These are phyloP conservation scores for Aix galericulata DNA, from an alignment of 2,113 vertebrate genomes.

Conservation along the genomic window DNA sequence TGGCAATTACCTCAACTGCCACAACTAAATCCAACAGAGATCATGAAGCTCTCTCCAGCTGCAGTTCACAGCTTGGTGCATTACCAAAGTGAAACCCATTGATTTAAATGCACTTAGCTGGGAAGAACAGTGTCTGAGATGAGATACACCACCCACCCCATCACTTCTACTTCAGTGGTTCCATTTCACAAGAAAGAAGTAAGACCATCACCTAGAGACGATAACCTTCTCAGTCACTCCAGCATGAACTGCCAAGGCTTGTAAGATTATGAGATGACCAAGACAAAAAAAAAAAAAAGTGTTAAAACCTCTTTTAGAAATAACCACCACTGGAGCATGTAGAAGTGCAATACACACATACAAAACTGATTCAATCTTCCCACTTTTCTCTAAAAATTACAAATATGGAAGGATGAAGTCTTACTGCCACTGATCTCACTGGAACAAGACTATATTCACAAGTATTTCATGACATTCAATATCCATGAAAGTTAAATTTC, in stretches of 20 bases:
- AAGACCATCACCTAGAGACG: background rate
- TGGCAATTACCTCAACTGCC: background rate
- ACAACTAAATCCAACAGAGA: conserved; percentile 21
- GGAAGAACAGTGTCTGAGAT: background rate
- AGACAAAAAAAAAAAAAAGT: too few species aligned
- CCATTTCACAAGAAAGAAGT: background rate
- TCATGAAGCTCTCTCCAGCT: background rate
- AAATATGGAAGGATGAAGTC: conserved; percentile 18
- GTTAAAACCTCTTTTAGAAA: background rate
- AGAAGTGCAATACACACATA: conserved; percentile 7
- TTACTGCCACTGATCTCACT: background rate
- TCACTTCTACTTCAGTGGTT: background rate
- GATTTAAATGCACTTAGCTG: background rate
- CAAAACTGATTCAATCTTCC: conserved; percentile 33
- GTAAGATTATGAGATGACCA: background rate
- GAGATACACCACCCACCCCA: background rate
- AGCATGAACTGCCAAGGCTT: background rate
- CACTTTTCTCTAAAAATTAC: conserved; percentile 36
- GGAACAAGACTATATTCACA: background rate
- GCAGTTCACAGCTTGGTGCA: background rate
- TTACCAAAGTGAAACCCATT: background rate
- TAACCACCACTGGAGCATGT: background rate
- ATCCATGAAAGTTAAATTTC: conserved; percentile 11
- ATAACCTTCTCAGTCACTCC: background rate
- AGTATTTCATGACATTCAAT: background rate